These are phyloP conservation scores for Anastrepha obliqua DNA, from an alignment of 1,140 invertebrate species.

Conservation along the genomic window DNA sequence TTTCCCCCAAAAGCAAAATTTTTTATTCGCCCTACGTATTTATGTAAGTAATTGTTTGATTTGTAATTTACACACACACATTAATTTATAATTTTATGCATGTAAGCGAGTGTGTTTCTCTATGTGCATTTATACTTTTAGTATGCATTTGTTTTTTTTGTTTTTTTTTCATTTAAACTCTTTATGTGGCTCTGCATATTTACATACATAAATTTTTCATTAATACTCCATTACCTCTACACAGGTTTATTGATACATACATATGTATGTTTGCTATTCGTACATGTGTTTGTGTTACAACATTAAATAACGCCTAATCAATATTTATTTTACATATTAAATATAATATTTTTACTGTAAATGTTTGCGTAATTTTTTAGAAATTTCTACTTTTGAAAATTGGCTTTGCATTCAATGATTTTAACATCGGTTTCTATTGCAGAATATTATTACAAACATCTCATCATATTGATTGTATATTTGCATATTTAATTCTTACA, in stretches of 20 bases:
- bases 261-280: not conserved
- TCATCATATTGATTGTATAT: conserved; percentile 41
- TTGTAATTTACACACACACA: not conserved
- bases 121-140: not conserved
- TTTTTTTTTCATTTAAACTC: not conserved
- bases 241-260: conserved; percentile 12
- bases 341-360: not conserved
- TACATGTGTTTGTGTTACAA: not conserved
- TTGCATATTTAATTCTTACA: not conserved
- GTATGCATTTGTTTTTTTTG: not conserved
- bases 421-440: not conserved
- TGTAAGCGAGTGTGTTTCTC: not conserved
- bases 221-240: not conserved
- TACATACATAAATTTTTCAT: not conserved
- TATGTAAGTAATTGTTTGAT: not conserved
- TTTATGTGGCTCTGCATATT: conserved; percentile 15
- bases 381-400: not conserved
- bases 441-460: not conserved
- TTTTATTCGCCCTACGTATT: not conserved
- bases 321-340: not conserved
- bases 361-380: not conserved
- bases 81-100: too few species aligned
- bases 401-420: not conserved
- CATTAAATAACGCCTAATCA: conserved; percentile 28
- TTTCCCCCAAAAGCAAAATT: conserved; percentile 52